Conservation (phyloP, 2,888 invertebrate genomes). For the Drosophila greeni region DNA sequence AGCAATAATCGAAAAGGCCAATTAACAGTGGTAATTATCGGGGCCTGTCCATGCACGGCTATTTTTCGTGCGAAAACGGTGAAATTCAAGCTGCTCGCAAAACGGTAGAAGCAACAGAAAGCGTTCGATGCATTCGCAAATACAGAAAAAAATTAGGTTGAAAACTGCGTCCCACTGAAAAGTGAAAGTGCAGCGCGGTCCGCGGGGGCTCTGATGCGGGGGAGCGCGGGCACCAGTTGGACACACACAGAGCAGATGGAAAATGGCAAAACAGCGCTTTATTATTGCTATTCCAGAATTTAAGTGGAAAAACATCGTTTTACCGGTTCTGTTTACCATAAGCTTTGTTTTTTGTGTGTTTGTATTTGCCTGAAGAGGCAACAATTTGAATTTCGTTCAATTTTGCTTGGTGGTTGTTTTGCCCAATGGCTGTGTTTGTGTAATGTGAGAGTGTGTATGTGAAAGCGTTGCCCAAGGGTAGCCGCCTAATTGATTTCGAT, state of each 20-base stretch:
- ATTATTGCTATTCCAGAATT: slow-evolving; percentile 15
- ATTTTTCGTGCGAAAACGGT: too few relatives aligned
- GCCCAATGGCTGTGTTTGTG: slow-evolving; percentile 12
- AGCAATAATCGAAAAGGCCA: slow-evolving; percentile 24
- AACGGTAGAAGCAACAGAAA: slow-evolving; percentile 12
- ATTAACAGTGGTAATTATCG: slow-evolving; percentile 30
- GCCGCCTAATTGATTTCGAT: slow-evolving; percentile 30
- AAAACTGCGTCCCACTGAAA: slow-evolving; percentile 69
- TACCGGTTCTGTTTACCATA: slow-evolving; percentile 49
- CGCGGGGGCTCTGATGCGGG: slow-evolving; percentile 5
- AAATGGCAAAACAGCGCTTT: slow-evolving; percentile 6
- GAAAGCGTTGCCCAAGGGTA: slow-evolving; percentile 28
- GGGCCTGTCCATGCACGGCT: too few relatives aligned
- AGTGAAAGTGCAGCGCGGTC: slow-evolving; percentile 67
- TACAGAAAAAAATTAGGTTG: slow-evolving; percentile 53
- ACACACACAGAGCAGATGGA: slow-evolving; percentile 11
- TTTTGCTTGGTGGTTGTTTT: slow-evolving; percentile 64
- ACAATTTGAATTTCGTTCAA: slow-evolving; percentile 53
- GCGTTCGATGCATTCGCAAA: slow-evolving; percentile 39
- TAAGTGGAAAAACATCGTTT: slow-evolving; percentile 3
- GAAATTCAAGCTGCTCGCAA: background rate
- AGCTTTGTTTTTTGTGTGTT: slow-evolving; percentile 10
- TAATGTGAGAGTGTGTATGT: slow-evolving; percentile 9
- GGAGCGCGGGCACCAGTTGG: slow-evolving; percentile 30
- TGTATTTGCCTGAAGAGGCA: slow-evolving; percentile 36